Evolutionary conservation across 2,113 vertebrate species (phyloP), one percentile per base, ranked within the genome.

Genomic region (Ammospiza caudacuta): DNA sequence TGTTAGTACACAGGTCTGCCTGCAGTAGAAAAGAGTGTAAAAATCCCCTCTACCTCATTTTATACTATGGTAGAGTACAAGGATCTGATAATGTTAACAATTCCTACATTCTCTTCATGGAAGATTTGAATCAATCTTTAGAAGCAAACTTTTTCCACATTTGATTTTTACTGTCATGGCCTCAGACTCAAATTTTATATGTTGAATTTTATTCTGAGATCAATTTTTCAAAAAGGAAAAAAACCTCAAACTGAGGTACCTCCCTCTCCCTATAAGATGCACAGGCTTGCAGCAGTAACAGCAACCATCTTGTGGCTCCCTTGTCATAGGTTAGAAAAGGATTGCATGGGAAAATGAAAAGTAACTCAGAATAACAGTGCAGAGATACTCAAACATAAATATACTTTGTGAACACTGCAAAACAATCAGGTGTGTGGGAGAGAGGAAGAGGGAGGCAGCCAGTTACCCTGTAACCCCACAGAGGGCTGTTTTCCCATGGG

Each of bases 391-490:
- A 2, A 76, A 84, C 49, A 81, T 19, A 85, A 89, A 85, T 8
- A 69, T 0, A 1, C 51, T 51, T 63, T 77, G 46, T 22, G 70
- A 79, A 35, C 16, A 25, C 74, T 62, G 73, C 83, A 85, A 84
- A 95, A 89, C 84, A 82, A 80, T 58, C 54, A 66, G 55, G 46
- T 68, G 62, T 76, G 91, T 87, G 94, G 89, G 91, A 91, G 84
- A 91, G 67, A 54, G 0, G 8, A 54, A 68, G 33, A 80, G 66
- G 58, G 73, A 92, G 77, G 68, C 52, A 81, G 52, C 20, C 80
- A 54, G 52, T 64, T 76, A 79, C 74, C 43, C 59, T 70, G 64
- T 47, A 91, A 61, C 66, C 67, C 55, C 9, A 7, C 1, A 3
- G 78, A 79, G 66, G 80, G 46, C 55, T 69, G 74, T 66, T 89